Evolutionary conservation across 2,113 vertebrate genomes (phyloP).

Genomic region (Pelusios castaneus): DNA sequence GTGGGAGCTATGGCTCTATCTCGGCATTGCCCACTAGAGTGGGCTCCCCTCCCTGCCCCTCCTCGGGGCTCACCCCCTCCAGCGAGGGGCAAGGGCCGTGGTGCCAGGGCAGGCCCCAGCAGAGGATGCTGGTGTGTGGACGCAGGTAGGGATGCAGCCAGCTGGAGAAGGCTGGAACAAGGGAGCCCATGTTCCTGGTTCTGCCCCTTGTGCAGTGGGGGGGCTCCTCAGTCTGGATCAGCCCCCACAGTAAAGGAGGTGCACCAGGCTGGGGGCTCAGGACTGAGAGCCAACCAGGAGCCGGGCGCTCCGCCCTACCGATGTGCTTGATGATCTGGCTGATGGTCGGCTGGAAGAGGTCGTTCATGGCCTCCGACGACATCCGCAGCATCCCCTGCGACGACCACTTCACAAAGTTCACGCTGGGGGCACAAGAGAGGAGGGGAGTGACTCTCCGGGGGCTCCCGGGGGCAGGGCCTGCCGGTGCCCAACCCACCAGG

Average conservation of each 20-base stretch:
- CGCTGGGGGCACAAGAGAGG: slow-evolving; percentile 69
- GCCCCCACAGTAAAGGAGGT: too few species aligned
- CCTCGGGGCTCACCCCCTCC: too few species aligned
- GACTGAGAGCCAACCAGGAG: background rate
- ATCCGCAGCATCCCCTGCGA: slow-evolving; percentile 97
- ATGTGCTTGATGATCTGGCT: slow-evolving; percentile 90
- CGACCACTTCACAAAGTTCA: slow-evolving; percentile 96
- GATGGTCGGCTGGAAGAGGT: slow-evolving; percentile 96
- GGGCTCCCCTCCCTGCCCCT: too few species aligned
- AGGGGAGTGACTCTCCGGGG: background rate
- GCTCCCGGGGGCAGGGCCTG: background rate
- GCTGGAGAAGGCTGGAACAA: background rate
- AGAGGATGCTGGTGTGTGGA: background rate
- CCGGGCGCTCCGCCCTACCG: slow-evolving; percentile 71
- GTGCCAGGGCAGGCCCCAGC: background rate
- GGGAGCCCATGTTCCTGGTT: background rate
- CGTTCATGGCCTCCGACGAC: slow-evolving; percentile 90
- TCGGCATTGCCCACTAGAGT: too few species aligned
- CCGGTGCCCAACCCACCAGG: background rate
- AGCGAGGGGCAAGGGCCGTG: too few species aligned
- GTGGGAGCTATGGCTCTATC: too few species aligned
- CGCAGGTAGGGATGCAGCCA: background rate
- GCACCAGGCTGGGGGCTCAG: background rate
- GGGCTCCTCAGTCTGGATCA: background rate
- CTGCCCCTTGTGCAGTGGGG: background rate